Evolutionary conservation across 2,797 vertebrate species (phyloP).

Genomic region (Chiroxiphia lanceolata): DNA sequence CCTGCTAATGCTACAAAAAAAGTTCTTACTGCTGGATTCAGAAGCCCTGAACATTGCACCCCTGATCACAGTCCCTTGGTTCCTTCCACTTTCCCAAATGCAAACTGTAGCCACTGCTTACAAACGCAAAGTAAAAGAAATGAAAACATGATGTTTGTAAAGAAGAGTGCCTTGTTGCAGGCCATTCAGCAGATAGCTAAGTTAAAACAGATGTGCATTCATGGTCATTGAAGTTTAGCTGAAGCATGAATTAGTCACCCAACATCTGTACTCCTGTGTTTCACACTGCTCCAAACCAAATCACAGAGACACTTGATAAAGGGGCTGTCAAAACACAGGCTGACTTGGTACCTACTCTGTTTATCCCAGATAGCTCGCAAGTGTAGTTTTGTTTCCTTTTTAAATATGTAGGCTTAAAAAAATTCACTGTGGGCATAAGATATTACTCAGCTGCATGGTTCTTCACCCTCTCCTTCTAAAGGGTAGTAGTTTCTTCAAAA

Average conservation of each 20-base stretch:
- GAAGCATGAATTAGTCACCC: conserved; percentile 10
- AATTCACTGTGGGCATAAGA: background rate
- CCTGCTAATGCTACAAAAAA: background rate
- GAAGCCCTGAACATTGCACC: background rate
- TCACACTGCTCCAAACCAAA: background rate
- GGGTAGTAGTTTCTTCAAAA: background rate
- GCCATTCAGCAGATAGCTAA: background rate
- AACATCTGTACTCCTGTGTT: background rate
- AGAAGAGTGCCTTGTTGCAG: background rate
- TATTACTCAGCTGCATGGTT: background rate
- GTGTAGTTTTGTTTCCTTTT: background rate
- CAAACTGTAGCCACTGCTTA: background rate
- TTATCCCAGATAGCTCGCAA: background rate
- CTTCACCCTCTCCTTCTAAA: background rate
- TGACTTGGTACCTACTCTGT: background rate
- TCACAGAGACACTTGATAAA: background rate
- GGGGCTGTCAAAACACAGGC: background rate
- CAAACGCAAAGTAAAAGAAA: background rate
- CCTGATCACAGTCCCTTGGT: background rate
- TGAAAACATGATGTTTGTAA: background rate
- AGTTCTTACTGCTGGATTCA: background rate
- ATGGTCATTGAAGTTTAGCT: background rate
- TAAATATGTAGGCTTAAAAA: background rate
- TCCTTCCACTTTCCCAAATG: background rate
- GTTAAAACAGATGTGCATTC: conserved; percentile 21